phyloP scores from a whole-genome alignment of 2,797 vertebrate genomes.

The Gila robusta region DNA sequence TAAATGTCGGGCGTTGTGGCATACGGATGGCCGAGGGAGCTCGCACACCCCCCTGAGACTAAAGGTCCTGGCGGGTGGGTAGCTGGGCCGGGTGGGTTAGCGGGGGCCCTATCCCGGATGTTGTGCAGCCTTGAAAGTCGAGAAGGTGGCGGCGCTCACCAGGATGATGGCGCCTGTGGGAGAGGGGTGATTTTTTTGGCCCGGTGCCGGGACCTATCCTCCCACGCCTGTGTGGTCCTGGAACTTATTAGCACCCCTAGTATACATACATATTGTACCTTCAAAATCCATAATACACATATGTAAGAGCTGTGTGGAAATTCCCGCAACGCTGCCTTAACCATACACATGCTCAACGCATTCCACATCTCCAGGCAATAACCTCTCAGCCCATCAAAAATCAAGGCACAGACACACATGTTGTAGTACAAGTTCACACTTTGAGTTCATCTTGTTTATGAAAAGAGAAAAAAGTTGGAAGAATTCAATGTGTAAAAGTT shows the following conservation, averaged over 20 bases:
- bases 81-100: background rate
- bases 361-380: conserved; percentile 4
- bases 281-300: conserved; percentile 25
- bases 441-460: background rate
- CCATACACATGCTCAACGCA: conserved; percentile 19
- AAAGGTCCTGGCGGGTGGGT: conserved; percentile 38
- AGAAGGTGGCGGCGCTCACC: conserved; percentile 73
- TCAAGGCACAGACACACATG: conserved; percentile 7
- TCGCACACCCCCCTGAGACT: conserved; percentile 27
- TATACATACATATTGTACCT: conserved; percentile 38
- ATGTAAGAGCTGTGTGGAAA: conserved; percentile 21
- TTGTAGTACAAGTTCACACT: background rate
- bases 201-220: conserved; percentile 62
- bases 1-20: conserved; percentile 71
- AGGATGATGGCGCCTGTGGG: conserved; percentile 68
- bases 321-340: conserved; percentile 5
- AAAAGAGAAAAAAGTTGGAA: background rate
- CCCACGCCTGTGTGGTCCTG: conserved; percentile 77
- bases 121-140: conserved; percentile 72
- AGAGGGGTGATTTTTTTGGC: conserved; percentile 79
- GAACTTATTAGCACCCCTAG: conserved; percentile 67
- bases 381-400: conserved; percentile 28
- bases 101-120: conserved; percentile 60
- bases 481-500: background rate
- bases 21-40: conserved; percentile 25